A percentile compares a stretch with the other conserved stretches of the same genome.
Evolutionary conservation across 2,797 vertebrate genomes (phyloP).

Genomic region (Notolepis coatsorum): DNA sequence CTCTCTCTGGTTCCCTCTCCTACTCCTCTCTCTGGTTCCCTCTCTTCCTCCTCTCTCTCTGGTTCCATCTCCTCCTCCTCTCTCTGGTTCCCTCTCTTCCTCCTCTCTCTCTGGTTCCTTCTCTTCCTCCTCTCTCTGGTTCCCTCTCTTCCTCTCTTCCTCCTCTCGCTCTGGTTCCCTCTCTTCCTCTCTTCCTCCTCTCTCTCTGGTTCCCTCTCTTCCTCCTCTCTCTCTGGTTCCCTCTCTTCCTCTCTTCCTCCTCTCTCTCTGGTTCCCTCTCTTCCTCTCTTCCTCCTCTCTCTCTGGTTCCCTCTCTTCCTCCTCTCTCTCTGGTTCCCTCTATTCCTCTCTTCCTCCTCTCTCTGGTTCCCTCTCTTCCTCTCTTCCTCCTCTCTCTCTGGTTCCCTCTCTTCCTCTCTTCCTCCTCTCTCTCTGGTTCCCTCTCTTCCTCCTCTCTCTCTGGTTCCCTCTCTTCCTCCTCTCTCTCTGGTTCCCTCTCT

Average conservation of each 20-base stretch:
- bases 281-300: not conserved
- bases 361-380: not conserved
- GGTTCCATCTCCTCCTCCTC: not conserved
- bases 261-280: constrained; percentile 18
- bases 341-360: too few species aligned
- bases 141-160: not conserved
- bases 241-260: constrained; percentile 4
- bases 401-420: not conserved
- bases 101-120: constrained; percentile 15
- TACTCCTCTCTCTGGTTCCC: constrained; percentile 34
- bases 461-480: not conserved
- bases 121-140: not conserved
- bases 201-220: not conserved
- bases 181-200: too few species aligned
- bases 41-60: too few species aligned
- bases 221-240: not conserved
- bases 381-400: not conserved
- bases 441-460: constrained; percentile 15
- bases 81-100: not conserved
- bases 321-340: constrained; percentile 43
- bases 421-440: not conserved
- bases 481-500: not conserved
- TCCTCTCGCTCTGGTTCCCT: constrained; percentile 44
- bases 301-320: not conserved
- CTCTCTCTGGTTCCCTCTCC: not conserved